Conservation (phyloP, 2,888 invertebrate species). For the Netelia virgata region DNA sequence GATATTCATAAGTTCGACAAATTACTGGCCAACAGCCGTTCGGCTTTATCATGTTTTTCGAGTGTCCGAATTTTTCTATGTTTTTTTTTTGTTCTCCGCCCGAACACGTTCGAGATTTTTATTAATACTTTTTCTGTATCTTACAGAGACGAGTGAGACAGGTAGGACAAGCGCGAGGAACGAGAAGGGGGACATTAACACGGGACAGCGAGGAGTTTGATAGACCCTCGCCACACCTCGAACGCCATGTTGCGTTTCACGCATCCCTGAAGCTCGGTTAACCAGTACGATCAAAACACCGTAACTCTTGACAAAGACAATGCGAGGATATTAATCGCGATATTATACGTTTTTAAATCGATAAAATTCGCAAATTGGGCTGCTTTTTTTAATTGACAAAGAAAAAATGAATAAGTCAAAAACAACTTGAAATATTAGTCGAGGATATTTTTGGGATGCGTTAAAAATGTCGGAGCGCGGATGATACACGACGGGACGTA, state of each 20-base stretch:
- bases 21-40: conserved; percentile 51
- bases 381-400: background rate
- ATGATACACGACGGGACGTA: conserved; percentile 1
- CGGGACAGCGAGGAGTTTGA: conserved; percentile 67
- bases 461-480: background rate
- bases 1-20: conserved; percentile 59
- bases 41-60: conserved; percentile 49
- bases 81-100: conserved; percentile 44
- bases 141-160: conserved; percentile 8
- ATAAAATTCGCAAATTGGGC: too few relatives aligned
- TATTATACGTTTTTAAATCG: background rate
- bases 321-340: background rate
- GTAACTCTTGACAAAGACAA: conserved; percentile 15
- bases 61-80: conserved; percentile 17
- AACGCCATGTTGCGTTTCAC: conserved; percentile 78
- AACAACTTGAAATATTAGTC: background rate
- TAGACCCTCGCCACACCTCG: conserved; percentile 77
- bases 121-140: conserved; percentile 6
- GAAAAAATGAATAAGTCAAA: background rate
- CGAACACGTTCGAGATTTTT: conserved; percentile 43
- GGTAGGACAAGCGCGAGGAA: conserved; percentile 4
- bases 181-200: conserved; percentile 43
- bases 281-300: conserved; percentile 77
- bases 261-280: conserved; percentile 76
- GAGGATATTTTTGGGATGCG: background rate